These are phyloP conservation scores for Xylota sylvarum DNA, from an alignment of 2,888 invertebrate species.

Conservation along the genomic window DNA sequence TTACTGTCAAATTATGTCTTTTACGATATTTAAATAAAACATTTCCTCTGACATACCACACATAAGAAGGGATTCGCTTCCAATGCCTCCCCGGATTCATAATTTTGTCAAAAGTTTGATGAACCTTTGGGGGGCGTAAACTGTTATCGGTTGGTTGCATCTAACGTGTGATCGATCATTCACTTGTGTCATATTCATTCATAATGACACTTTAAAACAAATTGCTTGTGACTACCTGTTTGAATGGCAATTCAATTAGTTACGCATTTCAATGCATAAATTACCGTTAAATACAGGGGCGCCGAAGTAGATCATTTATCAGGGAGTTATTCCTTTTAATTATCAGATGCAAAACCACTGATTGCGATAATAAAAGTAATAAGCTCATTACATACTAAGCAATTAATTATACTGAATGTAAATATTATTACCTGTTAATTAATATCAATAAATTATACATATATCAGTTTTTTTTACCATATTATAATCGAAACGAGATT, in stretches of 20 bases:
- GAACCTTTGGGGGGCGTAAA: constrained; percentile 6
- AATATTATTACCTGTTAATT: constrained; percentile 75
- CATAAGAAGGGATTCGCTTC: background rate
- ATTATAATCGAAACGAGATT: constrained; percentile 50
- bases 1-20: constrained; percentile 34
- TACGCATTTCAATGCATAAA: constrained; percentile 7
- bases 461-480: constrained; percentile 12
- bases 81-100: too few species aligned
- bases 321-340: background rate
- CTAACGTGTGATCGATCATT: constrained; percentile 50
- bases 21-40: constrained; percentile 39
- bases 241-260: constrained; percentile 13
- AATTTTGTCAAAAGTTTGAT: background rate
- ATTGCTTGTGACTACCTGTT: constrained; percentile 44
- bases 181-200: constrained; percentile 32
- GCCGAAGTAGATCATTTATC: constrained; percentile 43
- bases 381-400: constrained; percentile 65
- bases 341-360: constrained; percentile 60
- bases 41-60: background rate
- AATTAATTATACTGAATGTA: constrained; percentile 66
- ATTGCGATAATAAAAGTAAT: constrained; percentile 66
- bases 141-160: background rate
- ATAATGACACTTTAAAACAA: constrained; percentile 60
- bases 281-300: constrained; percentile 21
- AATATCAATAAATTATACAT: constrained; percentile 64